phyloP scores from a whole-genome alignment of 2,797 vertebrate genomes.

The Anguilla obscura region DNA sequence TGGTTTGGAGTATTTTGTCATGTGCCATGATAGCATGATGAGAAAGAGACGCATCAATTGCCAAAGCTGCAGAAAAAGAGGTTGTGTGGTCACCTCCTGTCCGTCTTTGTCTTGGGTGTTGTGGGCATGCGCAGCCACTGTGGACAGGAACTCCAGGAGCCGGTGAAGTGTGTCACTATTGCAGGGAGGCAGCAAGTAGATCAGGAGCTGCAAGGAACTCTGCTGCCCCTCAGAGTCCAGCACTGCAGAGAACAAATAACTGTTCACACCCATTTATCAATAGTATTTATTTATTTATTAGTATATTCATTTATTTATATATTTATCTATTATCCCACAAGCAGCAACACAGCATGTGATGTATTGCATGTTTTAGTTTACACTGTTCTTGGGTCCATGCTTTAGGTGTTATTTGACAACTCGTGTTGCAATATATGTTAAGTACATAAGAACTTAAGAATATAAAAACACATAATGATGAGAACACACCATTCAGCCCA shows the following conservation, averaged over 20 bases:
- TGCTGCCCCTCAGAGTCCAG: slow-evolving; percentile 84
- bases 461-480: neutral
- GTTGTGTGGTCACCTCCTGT: slow-evolving; percentile 73
- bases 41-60: neutral
- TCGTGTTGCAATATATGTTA: neutral
- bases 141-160: slow-evolving; percentile 89
- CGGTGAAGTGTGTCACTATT: slow-evolving; percentile 94
- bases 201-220: slow-evolving; percentile 85
- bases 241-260: slow-evolving; percentile 63
- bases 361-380: no score
- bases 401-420: neutral
- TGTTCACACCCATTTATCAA: neutral
- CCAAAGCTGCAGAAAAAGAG: neutral
- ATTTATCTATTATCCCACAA: no score
- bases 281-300: no score
- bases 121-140: slow-evolving; percentile 85
- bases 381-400: neutral
- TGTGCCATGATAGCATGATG: neutral
- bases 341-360: no score
- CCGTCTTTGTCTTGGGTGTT: slow-evolving; percentile 78
- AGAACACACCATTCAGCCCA: neutral
- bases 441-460: neutral
- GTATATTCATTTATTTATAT: no score
- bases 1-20: neutral
- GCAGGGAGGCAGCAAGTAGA: slow-evolving; percentile 94